Evolutionary conservation across 2,888 invertebrate genomes (phyloP), one percentile per base, ranked within the genome.

Genomic region (Proisotoma minuta): DNA sequence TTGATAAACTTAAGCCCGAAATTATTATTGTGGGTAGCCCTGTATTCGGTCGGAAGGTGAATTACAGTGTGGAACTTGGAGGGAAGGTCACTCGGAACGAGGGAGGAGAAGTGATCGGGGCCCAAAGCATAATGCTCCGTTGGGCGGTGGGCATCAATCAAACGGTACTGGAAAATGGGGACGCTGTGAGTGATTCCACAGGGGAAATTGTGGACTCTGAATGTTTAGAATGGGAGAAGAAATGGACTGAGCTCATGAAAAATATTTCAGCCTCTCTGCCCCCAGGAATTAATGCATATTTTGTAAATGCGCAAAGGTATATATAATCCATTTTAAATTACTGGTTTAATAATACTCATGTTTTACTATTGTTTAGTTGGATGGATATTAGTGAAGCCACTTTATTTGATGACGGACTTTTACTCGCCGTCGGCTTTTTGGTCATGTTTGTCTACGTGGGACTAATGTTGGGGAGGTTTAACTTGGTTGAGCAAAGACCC

Each of bases 371-470:
- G n/a, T 68, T 1, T 71, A 84, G 88, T 77, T 89, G 86, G 78
- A 87, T 85, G 15, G 89, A 89, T 75, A 82, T 87, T 40, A 88
- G 86, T 76, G 82, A 83, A 2, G 80, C 81, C 47, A 80, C 85
- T 3, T 84, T 89, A 81, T 87, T 88, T 75, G 83, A 85, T 77
- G 89, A 90, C 75, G 79, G 87, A 62, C 84, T 84, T 70, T 86
- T 86, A 78, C 77, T 91, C 22, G 78, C 82, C 39, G 75, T 84
- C 62, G 89, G 90, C 51, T 84, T 85, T 65, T 67, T 82, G 43
- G 76, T 89, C 48, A 88, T 90, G 85, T 85, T 87, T 74, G 73
- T 87, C 43, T 91, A 88, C 75, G 85, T 90, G 50, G 82, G 84
- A 69, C 77, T 87, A 68, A 85, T 87, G 64, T 79, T 90, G 58